Base-by-base conservation (phyloP, 2,888 invertebrate species). In the Pycnomerus fuliginosus region DNA sequence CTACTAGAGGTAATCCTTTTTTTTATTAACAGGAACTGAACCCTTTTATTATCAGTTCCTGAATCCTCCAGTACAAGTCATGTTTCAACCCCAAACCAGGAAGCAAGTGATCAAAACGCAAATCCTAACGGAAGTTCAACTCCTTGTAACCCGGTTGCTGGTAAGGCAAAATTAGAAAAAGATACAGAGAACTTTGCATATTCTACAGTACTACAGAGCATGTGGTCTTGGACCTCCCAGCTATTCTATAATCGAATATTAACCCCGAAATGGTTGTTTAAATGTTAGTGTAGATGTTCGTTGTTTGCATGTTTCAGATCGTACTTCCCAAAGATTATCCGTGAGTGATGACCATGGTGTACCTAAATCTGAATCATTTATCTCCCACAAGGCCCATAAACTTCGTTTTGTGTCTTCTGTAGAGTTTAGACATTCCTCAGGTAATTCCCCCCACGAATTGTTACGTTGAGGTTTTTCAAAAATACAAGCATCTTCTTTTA, bases 341-440 rank as follows among this genome's bases (percentile, higher is more conserved):
- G 71, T 74, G 71, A 77, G 73, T 64, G 77, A 77, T 67, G 76
- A 78, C 67, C 76, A 73, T 69, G 64, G 61, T 50, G 56, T 62
- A 48, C 64, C 66, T 52, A 71, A 70, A 65, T 68, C 69, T 53
- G 71, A 71, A 55, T 64, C 68, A 52, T 56, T 66, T 45, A 59
- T 62, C 46, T 65, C 72, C 65, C 76, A 75, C 71, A 78, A 76
- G 72, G 74, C 80, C 61, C 84, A 86, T 52, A 87, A 87, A 75
- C 76, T 89, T 53, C 82, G 89, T 57, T 89, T 89, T 74, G 87
- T 88, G 41, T 83, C 87, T 51, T 87, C 87, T 30, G 87, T 90
- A 60, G 89, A 89, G 70, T 84, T 85, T 72, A 85, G 84, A 67
- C 80, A 86, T 69, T 85, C 85, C 49, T 84, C 89, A 72, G 85